Evolutionary conservation across 2,113 vertebrate genomes (phyloP).

Genomic region (Gorsachius goisagi): DNA sequence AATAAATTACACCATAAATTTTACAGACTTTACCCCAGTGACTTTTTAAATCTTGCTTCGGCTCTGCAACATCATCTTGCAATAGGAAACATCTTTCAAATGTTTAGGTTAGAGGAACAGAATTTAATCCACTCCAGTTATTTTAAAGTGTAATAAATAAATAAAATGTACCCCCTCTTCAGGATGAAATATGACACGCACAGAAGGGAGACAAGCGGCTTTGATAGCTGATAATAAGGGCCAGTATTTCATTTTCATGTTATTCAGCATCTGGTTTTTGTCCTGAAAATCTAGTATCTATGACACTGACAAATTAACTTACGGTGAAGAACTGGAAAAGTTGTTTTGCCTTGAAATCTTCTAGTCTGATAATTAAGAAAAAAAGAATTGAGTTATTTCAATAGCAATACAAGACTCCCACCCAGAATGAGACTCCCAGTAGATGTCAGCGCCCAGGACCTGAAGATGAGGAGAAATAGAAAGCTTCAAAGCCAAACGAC

Average conservation of each 20-base stretch:
- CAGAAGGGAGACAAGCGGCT: constrained; percentile 29
- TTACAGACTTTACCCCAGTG: constrained; percentile 39
- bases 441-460: neutral
- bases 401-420: neutral
- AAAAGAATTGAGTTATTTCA: neutral
- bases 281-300: neutral
- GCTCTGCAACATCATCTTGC: constrained; percentile 42
- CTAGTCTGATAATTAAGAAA: neutral
- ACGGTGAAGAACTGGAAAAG: neutral
- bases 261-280: constrained; percentile 2
- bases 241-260: constrained; percentile 32
- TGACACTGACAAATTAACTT: neutral
- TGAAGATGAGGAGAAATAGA: neutral
- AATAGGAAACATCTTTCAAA: constrained; percentile 47
- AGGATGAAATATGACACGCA: neutral
- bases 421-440: neutral
- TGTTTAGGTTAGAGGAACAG: constrained; percentile 37
- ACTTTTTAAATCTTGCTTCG: constrained; percentile 5
- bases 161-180: constrained; percentile 19
- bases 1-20: constrained; percentile 55
- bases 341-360: neutral
- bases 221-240: constrained; percentile 42
- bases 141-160: constrained; percentile 45
- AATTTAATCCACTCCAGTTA: constrained; percentile 17
- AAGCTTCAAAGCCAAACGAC: neutral